These are phyloP conservation scores for Thyatira batis DNA, from an alignment of 2,888 invertebrate genomes.

Conservation along the genomic window DNA sequence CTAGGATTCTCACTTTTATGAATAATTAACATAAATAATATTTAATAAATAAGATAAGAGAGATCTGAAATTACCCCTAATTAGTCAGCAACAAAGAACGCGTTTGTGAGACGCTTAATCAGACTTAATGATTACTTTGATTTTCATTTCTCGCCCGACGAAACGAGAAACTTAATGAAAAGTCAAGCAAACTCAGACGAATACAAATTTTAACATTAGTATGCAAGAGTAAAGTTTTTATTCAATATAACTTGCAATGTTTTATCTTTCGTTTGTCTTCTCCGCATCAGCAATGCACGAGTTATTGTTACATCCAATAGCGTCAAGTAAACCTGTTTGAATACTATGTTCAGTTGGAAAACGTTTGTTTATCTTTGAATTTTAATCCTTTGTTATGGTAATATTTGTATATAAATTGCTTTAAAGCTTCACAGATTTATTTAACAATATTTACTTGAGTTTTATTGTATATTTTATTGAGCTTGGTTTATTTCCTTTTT, in stretches of 20 bases:
- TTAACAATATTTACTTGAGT: constrained; percentile 1
- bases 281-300: constrained; percentile 63
- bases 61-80: constrained; percentile 39
- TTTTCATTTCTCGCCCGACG: constrained; percentile 69
- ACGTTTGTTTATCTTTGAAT: constrained; percentile 40
- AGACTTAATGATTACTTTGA: constrained; percentile 77
- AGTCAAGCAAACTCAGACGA: constrained; percentile 78
- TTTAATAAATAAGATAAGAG: constrained; percentile 23
- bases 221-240: constrained; percentile 80
- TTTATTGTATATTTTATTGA: not conserved
- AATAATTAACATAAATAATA: constrained; percentile 2
- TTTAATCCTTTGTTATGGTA: constrained; percentile 20
- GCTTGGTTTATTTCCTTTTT: not conserved
- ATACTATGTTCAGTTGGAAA: constrained; percentile 11
- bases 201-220: constrained; percentile 79
- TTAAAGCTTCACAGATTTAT: constrained; percentile 11
- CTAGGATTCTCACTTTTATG: not conserved
- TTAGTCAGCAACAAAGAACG: constrained; percentile 51
- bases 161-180: constrained; percentile 77
- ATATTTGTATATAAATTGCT: constrained; percentile 13
- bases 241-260: constrained; percentile 77
- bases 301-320: constrained; percentile 54
- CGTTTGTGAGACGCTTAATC: constrained; percentile 64
- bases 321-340: constrained; percentile 41
- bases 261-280: constrained; percentile 73